Evolutionary conservation across 2,888 invertebrate species (phyloP).

Genomic region (Encarsia formosa): DNA sequence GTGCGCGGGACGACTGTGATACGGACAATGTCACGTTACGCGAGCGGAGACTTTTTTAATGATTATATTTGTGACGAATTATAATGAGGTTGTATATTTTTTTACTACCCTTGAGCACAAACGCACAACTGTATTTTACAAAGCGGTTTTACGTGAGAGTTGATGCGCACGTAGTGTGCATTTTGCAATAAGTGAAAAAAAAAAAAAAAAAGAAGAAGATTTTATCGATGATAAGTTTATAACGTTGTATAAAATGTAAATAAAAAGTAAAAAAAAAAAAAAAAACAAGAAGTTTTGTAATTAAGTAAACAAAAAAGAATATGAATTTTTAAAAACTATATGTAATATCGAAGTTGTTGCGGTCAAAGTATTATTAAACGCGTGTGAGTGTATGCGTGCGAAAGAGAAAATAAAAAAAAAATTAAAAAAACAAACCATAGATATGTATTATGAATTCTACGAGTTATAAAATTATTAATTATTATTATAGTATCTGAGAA

Average conservation of each 20-base stretch:
- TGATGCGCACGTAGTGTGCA: slow-evolving; percentile 10
- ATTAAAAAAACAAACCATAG: not conserved
- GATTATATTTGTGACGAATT: not conserved
- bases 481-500: no score
- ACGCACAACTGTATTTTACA: not conserved
- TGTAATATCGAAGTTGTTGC: no score
- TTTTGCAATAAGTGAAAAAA: slow-evolving; percentile 9
- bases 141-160: not conserved
- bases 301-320: not conserved
- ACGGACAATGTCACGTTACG: slow-evolving; percentile 30
- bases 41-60: no score
- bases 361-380: no score
- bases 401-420: not conserved
- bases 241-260: no score
- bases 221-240: no score
- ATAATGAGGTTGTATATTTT: slow-evolving; percentile 13
- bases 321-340: not conserved
- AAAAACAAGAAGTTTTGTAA: no score
- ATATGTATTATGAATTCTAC: not conserved
- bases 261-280: no score
- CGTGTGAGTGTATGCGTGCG: no score
- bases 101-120: slow-evolving; percentile 8
- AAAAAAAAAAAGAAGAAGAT: slow-evolving; percentile 6
- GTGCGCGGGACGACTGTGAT: no score
- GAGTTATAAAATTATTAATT: no score